These are phyloP conservation scores for Grantiella picta DNA, from an alignment of 2,113 vertebrate genomes.

Conservation along the genomic window DNA sequence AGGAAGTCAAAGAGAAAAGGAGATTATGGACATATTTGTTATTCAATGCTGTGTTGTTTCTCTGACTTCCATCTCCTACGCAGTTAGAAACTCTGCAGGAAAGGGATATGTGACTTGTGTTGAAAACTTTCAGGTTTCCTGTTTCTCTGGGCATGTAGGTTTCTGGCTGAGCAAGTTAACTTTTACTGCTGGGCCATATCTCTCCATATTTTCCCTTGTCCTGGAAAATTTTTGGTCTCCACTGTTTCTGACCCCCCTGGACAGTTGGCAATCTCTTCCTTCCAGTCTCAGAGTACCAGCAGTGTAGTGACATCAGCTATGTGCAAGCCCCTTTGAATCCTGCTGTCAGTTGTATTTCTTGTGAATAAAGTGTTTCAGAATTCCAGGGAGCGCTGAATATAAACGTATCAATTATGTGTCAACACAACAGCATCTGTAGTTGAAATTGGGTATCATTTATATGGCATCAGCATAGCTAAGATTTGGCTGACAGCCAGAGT, in stretches of 20 bases:
- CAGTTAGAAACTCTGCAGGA: constrained; percentile 8
- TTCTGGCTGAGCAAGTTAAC: neutral
- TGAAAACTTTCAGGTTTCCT: constrained; percentile 13
- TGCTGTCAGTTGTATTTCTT: neutral
- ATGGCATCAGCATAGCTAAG: constrained; percentile 45
- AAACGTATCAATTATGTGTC: constrained; percentile 52
- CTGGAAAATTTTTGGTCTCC: neutral
- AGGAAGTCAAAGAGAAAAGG: neutral
- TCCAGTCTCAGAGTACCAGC: neutral
- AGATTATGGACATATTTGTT: neutral
- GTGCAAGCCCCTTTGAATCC: neutral
- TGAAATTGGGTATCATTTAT: constrained; percentile 41
- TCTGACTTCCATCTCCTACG: constrained; percentile 8
- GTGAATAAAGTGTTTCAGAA: constrained; percentile 17
- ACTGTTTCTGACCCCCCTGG: neutral
- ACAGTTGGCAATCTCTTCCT: neutral
- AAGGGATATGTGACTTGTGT: neutral
- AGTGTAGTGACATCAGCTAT: neutral
- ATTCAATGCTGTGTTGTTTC: neutral
- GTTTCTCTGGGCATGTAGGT: neutral
- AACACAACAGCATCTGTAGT: constrained; percentile 40
- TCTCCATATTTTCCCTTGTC: neutral
- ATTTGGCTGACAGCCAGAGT: constrained; percentile 40
- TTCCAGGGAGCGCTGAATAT: constrained; percentile 1
- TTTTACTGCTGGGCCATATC: neutral